A percentile compares a stretch with the other conserved stretches of the same genome.
These are phyloP conservation scores for Sciurus carolinensis DNA, from an alignment of 2,797 vertebrate genomes.

Conservation along the genomic window DNA sequence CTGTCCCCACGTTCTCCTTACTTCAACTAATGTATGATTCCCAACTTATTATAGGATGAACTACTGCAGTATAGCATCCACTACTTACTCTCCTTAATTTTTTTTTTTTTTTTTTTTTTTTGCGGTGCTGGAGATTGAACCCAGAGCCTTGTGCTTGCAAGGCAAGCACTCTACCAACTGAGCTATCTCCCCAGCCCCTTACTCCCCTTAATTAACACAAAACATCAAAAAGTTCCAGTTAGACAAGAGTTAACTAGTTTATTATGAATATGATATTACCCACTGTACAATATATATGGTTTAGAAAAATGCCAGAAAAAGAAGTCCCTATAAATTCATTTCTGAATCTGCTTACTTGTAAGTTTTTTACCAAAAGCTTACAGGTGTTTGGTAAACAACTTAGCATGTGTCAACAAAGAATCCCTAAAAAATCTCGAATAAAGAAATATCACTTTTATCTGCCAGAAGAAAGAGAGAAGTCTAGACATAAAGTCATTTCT, in stretches of 20 bases:
- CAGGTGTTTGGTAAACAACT: too few relatives aligned
- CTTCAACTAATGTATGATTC: background rate
- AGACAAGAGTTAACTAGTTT: conserved; percentile 50
- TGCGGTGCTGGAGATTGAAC: too few relatives aligned
- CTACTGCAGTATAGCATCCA: background rate
- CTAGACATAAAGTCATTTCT: conserved; percentile 29
- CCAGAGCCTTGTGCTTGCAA: too few relatives aligned
- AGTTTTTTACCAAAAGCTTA: too few relatives aligned
- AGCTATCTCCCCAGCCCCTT: too few relatives aligned
- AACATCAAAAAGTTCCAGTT: conserved; percentile 23
- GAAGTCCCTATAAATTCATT: background rate
- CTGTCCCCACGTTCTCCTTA: background rate
- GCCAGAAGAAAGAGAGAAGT: background rate
- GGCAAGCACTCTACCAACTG: too few relatives aligned
- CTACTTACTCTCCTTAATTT: background rate
- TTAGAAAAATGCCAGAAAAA: background rate
- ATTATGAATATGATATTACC: background rate
- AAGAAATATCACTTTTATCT: conserved; percentile 16
- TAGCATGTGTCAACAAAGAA: background rate
- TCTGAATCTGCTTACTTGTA: conserved; percentile 35
- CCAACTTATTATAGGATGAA: background rate
- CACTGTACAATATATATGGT: background rate
- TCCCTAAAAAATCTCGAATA: background rate
- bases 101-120: too few relatives aligned
- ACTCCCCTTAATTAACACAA: background rate